Evolutionary conservation across 2,113 vertebrate species (phyloP).

Genomic region (Bujurquina vittata): DNA sequence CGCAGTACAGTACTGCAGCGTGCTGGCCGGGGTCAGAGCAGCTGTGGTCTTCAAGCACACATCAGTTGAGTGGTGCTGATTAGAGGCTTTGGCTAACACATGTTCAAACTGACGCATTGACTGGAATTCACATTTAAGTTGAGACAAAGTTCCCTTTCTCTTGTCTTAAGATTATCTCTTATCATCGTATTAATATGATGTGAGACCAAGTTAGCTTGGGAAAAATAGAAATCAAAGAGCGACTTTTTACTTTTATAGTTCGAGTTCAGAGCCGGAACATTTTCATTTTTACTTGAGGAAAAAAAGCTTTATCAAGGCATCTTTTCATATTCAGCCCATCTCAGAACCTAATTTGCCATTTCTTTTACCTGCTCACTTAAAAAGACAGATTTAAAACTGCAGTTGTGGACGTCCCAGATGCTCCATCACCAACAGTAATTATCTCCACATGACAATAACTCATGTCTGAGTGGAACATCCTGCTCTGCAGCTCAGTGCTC

Average conservation of each 20-base stretch:
- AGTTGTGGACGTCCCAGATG: not conserved
- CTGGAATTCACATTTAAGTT: not conserved
- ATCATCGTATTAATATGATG: not conserved
- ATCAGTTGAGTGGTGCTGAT: not conserved
- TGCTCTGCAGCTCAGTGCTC: not conserved
- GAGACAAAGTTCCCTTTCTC: not conserved
- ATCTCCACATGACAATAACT: conserved; percentile 6
- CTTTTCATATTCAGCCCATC: not conserved
- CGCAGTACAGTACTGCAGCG: too few species aligned
- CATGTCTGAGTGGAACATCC: not conserved
- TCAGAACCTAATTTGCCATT: not conserved
- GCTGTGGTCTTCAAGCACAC: not conserved
- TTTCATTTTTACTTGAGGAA: not conserved
- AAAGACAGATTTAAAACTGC: not conserved
- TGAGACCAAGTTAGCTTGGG: not conserved
- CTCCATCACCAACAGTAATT: not conserved
- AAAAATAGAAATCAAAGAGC: not conserved
- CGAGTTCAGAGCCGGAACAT: not conserved
- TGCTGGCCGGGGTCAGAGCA: not conserved
- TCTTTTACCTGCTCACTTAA: not conserved
- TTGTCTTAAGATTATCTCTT: not conserved
- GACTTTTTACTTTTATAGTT: not conserved
- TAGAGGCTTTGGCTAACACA: not conserved
- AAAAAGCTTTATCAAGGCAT: not conserved
- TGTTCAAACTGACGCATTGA: not conserved